These are phyloP conservation scores for Rotaria sp. DNA, from an alignment of 2,888 invertebrate genomes.

Conservation along the genomic window DNA sequence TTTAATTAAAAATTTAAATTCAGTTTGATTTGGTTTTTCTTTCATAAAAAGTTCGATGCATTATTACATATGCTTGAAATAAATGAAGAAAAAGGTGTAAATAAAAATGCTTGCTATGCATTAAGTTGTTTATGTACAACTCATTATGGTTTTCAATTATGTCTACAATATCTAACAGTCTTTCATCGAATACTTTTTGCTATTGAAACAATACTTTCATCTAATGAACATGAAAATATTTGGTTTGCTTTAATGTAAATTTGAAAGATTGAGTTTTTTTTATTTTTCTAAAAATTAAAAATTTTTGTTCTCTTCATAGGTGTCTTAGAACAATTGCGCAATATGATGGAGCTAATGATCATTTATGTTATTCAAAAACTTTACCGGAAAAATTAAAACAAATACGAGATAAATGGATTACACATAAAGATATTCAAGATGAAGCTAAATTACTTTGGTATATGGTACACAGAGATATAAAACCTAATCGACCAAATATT, in stretches of 20 bases:
- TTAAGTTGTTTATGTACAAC: slow-evolving; percentile 54
- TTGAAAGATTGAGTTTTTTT: not conserved
- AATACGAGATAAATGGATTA: not conserved
- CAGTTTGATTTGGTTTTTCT: no score
- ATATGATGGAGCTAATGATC: not conserved
- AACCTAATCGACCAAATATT: not conserved
- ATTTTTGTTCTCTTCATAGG: not conserved
- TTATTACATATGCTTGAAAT: slow-evolving; percentile 51
- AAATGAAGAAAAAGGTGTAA: slow-evolving; percentile 50
- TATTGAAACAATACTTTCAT: slow-evolving; percentile 47
- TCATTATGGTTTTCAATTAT: slow-evolving; percentile 47
- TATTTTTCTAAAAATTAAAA: not conserved
- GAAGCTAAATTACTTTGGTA: not conserved
- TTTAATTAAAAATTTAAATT: not conserved
- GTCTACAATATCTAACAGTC: not conserved
- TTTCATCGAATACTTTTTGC: slow-evolving; percentile 44
- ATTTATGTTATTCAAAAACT: not conserved
- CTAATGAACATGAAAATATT: slow-evolving; percentile 52
- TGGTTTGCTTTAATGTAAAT: slow-evolving; percentile 55
- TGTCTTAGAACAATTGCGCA: not conserved
- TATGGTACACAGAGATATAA: not conserved
- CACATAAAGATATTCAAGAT: not conserved
- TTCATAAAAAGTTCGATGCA: slow-evolving; percentile 35
- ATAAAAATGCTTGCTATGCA: slow-evolving; percentile 56
- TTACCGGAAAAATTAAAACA: not conserved